Evolutionary conservation across 2,888 invertebrate species (phyloP), one percentile per base, ranked within the genome.

Genomic region (Callosobruchus maculatus): DNA sequence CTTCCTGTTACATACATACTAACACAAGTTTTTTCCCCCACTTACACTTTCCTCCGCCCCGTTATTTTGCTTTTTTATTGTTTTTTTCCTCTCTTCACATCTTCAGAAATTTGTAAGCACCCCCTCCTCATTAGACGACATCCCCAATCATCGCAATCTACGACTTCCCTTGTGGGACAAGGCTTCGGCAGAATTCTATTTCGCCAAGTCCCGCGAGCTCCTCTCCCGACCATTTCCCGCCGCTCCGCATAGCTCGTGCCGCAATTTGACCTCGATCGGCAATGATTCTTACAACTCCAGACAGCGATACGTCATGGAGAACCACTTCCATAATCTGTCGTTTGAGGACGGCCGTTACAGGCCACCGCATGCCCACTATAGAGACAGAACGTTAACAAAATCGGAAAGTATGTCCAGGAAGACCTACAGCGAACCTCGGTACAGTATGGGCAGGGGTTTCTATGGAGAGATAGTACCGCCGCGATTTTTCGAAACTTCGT

Each of bases 111-210:
- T 89, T 89, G 84, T 88, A 87, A 78, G 90, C 77, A 87, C 88
- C 21, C 83, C 90, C 74, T 89, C 89, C 77, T 90, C 90, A 79
- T 85, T 90, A 71, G 89, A 90, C 79, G 88, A 88, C 74, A 84
- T 82, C 71, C 86, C 88, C 72, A 85, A 85, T 70, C 83, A 80
- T 70, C 84, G 80, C 70, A 84, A 83, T 74, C 85, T 90, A 73
- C 88, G 91, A 77, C 87, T 93, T 70, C 93, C 93, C 0, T 86
- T 93, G 20, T 93, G 93, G 90, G 93, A 93, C 84, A 92, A 92
- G 84, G 92, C 92, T n/a, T 92, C 91, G 18, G 92, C 92, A 0
- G 93, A 93, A 84, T 93, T 92, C 83, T 92, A 92, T 83, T 93
- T 93, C 82, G 92, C 93, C 67, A 92, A 92, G 81, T 93, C 93